phyloP scores from a whole-genome alignment of 2,888 invertebrate genomes.

The Spilarctia lutea region DNA sequence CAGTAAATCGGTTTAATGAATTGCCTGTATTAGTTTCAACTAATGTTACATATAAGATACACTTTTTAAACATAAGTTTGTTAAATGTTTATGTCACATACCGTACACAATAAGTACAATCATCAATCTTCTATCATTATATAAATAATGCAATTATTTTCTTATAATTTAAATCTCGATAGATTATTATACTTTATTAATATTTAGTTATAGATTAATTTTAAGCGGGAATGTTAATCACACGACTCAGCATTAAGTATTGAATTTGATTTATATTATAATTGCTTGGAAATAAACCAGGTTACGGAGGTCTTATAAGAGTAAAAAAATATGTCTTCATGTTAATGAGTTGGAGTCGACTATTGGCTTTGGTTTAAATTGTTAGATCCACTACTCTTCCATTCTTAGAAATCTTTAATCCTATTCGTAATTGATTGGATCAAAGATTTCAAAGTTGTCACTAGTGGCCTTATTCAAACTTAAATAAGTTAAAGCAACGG shows the following conservation, averaged over 20 bases:
- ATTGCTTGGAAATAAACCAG: slow-evolving; percentile 2
- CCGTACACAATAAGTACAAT: slow-evolving; percentile 76
- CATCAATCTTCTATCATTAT: slow-evolving; percentile 42
- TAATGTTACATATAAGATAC: neutral
- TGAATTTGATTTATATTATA: slow-evolving; percentile 31
- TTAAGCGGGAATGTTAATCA: slow-evolving; percentile 55
- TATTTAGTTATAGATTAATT: slow-evolving; percentile 47
- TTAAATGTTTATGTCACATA: slow-evolving; percentile 31
- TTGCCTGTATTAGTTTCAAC: neutral
- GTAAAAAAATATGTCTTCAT: slow-evolving; percentile 9
- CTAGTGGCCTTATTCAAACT: neutral
- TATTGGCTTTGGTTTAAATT: neutral
- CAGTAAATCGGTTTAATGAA: neutral
- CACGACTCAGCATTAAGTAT: slow-evolving; percentile 26
- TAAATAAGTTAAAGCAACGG: too few relatives aligned
- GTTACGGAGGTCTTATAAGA: slow-evolving; percentile 17
- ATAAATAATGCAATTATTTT: slow-evolving; percentile 74
- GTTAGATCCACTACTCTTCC: neutral
- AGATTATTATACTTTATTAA: slow-evolving; percentile 54
- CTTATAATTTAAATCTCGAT: slow-evolving; percentile 75
- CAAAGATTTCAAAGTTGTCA: neutral
- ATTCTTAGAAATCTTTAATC: neutral
- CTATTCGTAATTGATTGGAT: neutral
- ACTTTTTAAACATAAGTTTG: slow-evolving; percentile 8
- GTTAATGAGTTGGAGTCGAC: neutral